These are phyloP conservation scores for Riparia riparia DNA, from an alignment of 2,113 vertebrate species.

Conservation along the genomic window DNA sequence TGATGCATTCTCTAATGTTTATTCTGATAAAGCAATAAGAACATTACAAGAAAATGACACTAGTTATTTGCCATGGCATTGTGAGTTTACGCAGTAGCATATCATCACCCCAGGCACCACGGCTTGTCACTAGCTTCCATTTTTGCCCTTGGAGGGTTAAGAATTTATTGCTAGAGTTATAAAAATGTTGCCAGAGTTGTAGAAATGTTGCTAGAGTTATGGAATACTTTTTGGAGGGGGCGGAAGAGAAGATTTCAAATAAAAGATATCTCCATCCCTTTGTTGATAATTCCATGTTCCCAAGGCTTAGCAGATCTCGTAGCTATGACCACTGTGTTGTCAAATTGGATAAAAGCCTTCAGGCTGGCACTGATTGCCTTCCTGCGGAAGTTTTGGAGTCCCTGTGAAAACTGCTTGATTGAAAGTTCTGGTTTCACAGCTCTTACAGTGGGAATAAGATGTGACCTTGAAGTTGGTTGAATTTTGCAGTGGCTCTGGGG, in stretches of 20 bases:
- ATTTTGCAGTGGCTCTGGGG: background rate
- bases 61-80: background rate
- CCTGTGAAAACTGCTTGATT: background rate
- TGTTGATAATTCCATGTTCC: background rate
- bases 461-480: rapidly evolving
- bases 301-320: background rate
- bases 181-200: background rate
- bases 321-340: background rate
- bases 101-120: background rate
- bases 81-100: background rate
- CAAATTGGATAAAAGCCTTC: background rate
- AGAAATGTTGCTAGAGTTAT: background rate
- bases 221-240: background rate
- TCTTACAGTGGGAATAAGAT: background rate
- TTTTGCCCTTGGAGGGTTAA: background rate
- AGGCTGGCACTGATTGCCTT: rapidly evolving
- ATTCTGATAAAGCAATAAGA: background rate
- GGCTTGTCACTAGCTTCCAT: background rate
- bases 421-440: background rate
- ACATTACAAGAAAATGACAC: background rate
- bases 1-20: background rate
- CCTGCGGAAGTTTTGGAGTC: background rate
- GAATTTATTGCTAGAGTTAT: background rate
- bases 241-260: background rate
- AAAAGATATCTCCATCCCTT: background rate